Evolutionary conservation across 2,888 invertebrate species (phyloP).

Genomic region (Lithophane semibrunnea): DNA sequence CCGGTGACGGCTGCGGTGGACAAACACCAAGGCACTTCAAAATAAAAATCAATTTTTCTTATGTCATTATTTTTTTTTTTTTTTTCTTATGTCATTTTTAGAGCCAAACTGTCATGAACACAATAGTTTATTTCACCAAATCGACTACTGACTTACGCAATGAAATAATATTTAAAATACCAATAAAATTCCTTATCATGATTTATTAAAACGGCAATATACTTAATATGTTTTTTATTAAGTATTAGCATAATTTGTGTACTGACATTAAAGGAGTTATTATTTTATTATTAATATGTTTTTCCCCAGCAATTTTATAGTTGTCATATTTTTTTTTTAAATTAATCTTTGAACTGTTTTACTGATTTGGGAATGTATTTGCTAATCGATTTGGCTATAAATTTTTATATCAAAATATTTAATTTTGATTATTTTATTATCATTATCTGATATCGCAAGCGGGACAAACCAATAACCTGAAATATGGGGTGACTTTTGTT

Average conservation of each 20-base stretch:
- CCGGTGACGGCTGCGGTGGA: no score
- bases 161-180: not conserved
- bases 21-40: not conserved
- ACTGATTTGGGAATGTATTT: no score
- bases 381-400: no score
- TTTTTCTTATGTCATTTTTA: not conserved
- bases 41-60: not conserved
- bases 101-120: not conserved
- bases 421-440: no score
- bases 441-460: no score
- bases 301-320: not conserved
- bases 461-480: no score
- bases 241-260: no score
- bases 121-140: not conserved
- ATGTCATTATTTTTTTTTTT: no score
- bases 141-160: not conserved
- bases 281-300: not conserved
- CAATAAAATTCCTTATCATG: not conserved
- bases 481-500: no score
- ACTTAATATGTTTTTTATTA: not conserved
- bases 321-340: not conserved
- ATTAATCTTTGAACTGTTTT: not conserved
- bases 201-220: not conserved
- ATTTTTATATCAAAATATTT: no score
- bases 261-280: no score